These are phyloP conservation scores for Iselma pallidipennis DNA, from an alignment of 2,888 invertebrate genomes.

Conservation along the genomic window DNA sequence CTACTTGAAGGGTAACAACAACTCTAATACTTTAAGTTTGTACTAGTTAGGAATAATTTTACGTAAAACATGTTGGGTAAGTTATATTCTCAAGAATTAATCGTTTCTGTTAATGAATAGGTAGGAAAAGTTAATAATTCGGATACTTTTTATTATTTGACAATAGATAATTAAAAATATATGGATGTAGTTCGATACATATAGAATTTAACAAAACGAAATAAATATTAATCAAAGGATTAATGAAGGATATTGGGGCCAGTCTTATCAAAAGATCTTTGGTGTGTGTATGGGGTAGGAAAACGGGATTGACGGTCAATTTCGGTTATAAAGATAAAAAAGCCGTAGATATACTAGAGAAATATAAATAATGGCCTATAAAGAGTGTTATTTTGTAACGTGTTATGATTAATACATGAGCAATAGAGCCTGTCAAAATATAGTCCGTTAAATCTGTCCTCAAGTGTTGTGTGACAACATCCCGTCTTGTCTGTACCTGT, in stretches of 20 bases:
- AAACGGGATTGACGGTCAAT: conserved; percentile 4
- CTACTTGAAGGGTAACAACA: conserved; percentile 15
- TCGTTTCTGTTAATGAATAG: conserved; percentile 12
- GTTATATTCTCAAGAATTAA: conserved; percentile 16
- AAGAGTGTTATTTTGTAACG: conserved; percentile 17
- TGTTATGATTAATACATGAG: conserved; percentile 30
- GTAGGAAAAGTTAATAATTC: neutral
- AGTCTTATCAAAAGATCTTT: conserved; percentile 11
- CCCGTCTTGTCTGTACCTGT: conserved; percentile 24
- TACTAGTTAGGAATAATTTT: conserved; percentile 19
- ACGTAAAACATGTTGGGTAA: conserved; percentile 16
- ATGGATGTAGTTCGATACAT: too few species aligned
- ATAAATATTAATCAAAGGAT: too few species aligned
- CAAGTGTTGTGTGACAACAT: conserved; percentile 24
- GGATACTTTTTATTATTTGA: neutral
- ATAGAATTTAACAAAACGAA: too few species aligned
- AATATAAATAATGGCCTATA: conserved; percentile 20
- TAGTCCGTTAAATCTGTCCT: conserved; percentile 31
- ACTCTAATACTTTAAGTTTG: conserved; percentile 20
- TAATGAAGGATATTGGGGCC: conserved; percentile 12
- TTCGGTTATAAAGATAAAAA: conserved; percentile 10
- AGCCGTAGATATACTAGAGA: conserved; percentile 8
- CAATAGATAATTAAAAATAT: too few species aligned
- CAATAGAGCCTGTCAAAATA: conserved; percentile 33
- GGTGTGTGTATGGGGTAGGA: conserved; percentile 7